These are phyloP conservation scores for Theropithecus gelada DNA, from an alignment of 2,113 vertebrate species.

Conservation along the genomic window DNA sequence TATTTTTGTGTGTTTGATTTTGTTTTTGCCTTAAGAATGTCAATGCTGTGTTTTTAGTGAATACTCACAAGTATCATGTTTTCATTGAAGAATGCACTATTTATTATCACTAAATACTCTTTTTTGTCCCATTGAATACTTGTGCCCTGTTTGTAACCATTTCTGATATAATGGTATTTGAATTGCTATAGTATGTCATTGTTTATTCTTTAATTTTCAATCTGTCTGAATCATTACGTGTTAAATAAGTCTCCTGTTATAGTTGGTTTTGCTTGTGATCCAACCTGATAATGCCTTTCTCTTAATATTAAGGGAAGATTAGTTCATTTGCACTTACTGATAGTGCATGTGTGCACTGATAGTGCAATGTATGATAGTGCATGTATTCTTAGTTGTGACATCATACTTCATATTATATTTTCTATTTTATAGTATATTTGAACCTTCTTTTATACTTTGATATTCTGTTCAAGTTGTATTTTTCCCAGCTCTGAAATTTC, in stretches of 20 bases:
- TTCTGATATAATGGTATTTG: not conserved
- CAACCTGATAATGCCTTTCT: not conserved
- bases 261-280: not conserved
- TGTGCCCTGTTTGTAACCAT: not conserved
- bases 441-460: not conserved
- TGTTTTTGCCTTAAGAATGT: not conserved
- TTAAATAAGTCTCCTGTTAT: not conserved
- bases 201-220: not conserved
- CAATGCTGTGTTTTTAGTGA: not conserved
- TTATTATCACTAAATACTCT: not conserved
- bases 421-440: conserved; percentile 4
- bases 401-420: not conserved
- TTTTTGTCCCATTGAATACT: not conserved
- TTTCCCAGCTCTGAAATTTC: not conserved
- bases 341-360: not conserved
- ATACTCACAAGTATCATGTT: not conserved
- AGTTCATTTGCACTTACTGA: not conserved
- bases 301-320: not conserved
- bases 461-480: not conserved
- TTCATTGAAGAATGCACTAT: not conserved
- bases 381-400: not conserved
- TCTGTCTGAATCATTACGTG: not conserved
- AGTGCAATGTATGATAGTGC: not conserved
- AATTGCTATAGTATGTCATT: not conserved
- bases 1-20: not conserved